phyloP scores from a whole-genome alignment of 2,888 invertebrate genomes.

The Augochlorella aurata region DNA sequence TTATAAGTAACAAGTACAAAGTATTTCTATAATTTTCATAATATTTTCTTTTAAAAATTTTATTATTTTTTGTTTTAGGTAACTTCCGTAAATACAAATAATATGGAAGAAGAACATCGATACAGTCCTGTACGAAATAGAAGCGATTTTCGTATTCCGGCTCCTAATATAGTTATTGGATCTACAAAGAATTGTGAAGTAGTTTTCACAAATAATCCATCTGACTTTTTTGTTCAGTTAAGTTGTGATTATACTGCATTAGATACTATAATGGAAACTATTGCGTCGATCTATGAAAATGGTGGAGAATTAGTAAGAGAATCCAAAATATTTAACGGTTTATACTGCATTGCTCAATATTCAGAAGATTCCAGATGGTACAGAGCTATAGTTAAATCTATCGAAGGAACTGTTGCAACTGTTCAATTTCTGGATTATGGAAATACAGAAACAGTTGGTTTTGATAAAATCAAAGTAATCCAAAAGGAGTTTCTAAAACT shows the following conservation, averaged over 20 bases:
- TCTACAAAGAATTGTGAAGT: slow-evolving; percentile 73
- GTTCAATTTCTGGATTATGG: slow-evolving; percentile 89
- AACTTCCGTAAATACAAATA: neutral
- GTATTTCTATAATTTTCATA: neutral
- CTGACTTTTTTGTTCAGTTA: slow-evolving; percentile 77
- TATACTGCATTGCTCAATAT: slow-evolving; percentile 77
- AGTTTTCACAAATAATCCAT: slow-evolving; percentile 69
- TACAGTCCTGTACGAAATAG: slow-evolving; percentile 1
- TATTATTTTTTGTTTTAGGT: slow-evolving; percentile 2
- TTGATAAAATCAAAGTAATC: slow-evolving; percentile 81
- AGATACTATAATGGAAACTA: slow-evolving; percentile 72
- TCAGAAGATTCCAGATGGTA: slow-evolving; percentile 88
- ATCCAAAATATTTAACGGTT: slow-evolving; percentile 61
- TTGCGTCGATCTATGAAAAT: slow-evolving; percentile 69
- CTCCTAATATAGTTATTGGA: slow-evolving; percentile 68
- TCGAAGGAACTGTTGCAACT: slow-evolving; percentile 82
- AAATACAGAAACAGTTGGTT: slow-evolving; percentile 85
- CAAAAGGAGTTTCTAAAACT: slow-evolving; percentile 73
- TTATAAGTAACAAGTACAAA: neutral
- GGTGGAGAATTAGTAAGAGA: slow-evolving; percentile 68
- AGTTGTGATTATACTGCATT: slow-evolving; percentile 72
- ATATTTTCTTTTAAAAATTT: neutral
- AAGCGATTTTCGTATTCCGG: slow-evolving; percentile 56
- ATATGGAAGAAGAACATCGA: slow-evolving; percentile 1
- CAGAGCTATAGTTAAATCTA: slow-evolving; percentile 84